Evolutionary conservation across 2,113 vertebrate genomes (phyloP).

Genomic region (Oreotrochilus melanogaster): DNA sequence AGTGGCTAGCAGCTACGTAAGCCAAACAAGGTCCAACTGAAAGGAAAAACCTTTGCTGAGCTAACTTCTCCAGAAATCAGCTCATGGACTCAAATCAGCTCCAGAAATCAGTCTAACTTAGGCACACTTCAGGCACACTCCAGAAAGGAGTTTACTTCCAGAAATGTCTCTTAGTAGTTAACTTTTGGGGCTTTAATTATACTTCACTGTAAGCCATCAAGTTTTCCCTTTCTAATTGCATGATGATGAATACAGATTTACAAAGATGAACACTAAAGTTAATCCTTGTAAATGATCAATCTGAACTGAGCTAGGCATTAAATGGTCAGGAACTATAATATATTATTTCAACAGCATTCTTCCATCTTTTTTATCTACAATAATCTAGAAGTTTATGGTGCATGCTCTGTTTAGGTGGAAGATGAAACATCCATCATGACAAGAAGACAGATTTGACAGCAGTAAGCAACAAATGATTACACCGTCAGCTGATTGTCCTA

Average conservation of each 20-base stretch:
- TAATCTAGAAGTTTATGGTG: conserved; percentile 17
- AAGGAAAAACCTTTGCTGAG: not conserved
- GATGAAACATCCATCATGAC: not conserved
- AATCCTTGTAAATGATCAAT: conserved; percentile 36
- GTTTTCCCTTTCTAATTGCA: not conserved
- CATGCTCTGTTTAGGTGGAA: not conserved
- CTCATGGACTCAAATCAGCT: too few species aligned
- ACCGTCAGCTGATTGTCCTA: not conserved
- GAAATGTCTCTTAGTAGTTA: not conserved
- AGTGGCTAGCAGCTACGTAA: not conserved
- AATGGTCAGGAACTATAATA: not conserved
- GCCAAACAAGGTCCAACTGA: not conserved
- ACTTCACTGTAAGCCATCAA: not conserved
- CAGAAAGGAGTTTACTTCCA: not conserved
- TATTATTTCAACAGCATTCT: conserved; percentile 6
- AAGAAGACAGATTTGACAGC: conserved; percentile 22
- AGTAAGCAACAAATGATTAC: not conserved
- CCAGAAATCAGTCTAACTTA: not conserved
- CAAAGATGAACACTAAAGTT: conserved; percentile 1
- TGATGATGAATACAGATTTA: not conserved
- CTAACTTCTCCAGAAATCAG: not conserved
- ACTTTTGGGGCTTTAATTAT: not conserved
- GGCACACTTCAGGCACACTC: not conserved
- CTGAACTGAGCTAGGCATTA: not conserved
- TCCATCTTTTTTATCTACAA: not conserved